Base-by-base conservation (phyloP, 2,888 invertebrate genomes). In the Platyscelio sp. region DNA sequence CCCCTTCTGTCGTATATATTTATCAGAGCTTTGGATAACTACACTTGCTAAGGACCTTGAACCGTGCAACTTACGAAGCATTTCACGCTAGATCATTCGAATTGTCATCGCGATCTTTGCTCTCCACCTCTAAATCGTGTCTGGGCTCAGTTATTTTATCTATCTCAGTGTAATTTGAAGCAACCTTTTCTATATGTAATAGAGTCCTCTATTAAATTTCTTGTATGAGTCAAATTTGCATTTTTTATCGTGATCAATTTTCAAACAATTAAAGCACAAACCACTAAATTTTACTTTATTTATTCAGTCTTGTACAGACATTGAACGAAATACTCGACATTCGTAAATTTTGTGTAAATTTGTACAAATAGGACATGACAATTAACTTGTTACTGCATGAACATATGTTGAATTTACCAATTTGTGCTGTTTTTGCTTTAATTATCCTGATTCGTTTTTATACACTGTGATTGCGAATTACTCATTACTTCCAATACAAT, bases 1-100 rank as follows among this genome's bases (percentile, higher is more conserved):
- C 84, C 84, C 9, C 13, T 60, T 18, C 68, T n/a, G 24, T 84
- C 81, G 18, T 76, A 51, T 15, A 83, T 33, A n/a, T 67, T 38
- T 11, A 77, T 38, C 7, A 71, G 63, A 6, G 86, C 86, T 0
- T 83, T 86, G 15, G 84, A 79, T 2, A 84, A 24, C 18, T 81
- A 22, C 61, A 81, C 77, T 7, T 74, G 46, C 46, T 5, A 46
- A 18, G 20, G 46, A 46, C 20, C 46, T 46, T 18, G 15, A 46
- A 15, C n/a, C 20, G 15, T 46, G 20, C 20, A 18, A 46, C 15
- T 5, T 15, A 18, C 15, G n/a, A 46, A 46, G 15, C 7, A 9
- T 46, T 46, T 46, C n/a, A n/a, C 46, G 20, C 46, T 46, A 18
- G 15, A 18, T 18, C 15, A 46, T 9, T 46, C n/a, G n/a, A 18